Evolutionary conservation across 1,140 invertebrate species (phyloP).

Genomic region (Aphidius ervi): DNA sequence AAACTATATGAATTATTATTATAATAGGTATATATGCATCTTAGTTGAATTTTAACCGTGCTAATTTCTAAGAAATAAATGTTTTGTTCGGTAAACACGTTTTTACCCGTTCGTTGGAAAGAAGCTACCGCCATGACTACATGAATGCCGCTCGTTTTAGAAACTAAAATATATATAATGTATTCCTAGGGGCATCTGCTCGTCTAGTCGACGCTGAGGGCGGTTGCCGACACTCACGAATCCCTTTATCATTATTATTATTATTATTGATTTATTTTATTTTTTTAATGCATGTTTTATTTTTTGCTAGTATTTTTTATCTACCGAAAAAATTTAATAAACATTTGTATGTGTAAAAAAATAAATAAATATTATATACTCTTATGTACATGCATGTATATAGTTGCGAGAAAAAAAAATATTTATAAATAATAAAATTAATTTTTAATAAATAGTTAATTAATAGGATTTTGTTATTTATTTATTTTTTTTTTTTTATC

Average conservation of each 20-base stretch:
- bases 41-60: conserved; percentile 6
- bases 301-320: too few relatives aligned
- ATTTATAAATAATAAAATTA: too few relatives aligned
- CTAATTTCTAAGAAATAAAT: conserved; percentile 17
- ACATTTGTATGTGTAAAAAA: too few relatives aligned
- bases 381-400: too few relatives aligned
- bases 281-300: too few relatives aligned
- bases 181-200: conserved; percentile 36
- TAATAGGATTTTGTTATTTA: neutral
- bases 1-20: too few relatives aligned
- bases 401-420: too few relatives aligned
- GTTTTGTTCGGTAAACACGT: conserved; percentile 22
- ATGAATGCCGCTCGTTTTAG: conserved; percentile 25
- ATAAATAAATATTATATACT: too few relatives aligned
- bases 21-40: neutral
- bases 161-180: conserved; percentile 26
- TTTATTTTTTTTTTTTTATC: neutral
- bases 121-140: conserved; percentile 12
- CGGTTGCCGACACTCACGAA: conserved; percentile 23
- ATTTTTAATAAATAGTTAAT: too few relatives aligned
- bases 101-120: conserved; percentile 18
- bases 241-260: conserved; percentile 1
- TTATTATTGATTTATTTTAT: too few relatives aligned
- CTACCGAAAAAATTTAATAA: too few relatives aligned
- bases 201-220: conserved; percentile 27